These are phyloP conservation scores for Ceyx margarethae DNA, from an alignment of 2,113 vertebrate species.

Conservation along the genomic window DNA sequence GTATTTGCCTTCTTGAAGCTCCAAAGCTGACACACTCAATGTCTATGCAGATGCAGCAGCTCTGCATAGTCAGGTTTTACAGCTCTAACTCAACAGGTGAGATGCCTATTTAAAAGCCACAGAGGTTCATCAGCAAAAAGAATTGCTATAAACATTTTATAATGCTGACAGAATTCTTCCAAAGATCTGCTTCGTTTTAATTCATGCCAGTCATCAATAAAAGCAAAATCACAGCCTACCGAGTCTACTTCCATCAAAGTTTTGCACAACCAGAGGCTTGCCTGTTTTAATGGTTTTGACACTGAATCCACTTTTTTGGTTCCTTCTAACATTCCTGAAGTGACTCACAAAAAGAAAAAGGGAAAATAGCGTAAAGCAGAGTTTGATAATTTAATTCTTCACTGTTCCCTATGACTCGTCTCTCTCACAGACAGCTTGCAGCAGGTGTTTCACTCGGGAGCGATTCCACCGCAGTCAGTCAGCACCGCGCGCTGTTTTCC, in stretches of 20 bases:
- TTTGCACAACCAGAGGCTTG: neutral
- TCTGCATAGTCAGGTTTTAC: neutral
- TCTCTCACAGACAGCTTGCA: neutral
- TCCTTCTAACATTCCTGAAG: neutral
- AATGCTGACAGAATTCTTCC: neutral
- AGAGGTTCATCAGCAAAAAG: neutral
- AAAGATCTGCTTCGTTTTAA: neutral
- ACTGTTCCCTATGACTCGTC: rapidly evolving
- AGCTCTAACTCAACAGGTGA: neutral
- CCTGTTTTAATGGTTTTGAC: neutral
- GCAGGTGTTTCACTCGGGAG: rapidly evolving
- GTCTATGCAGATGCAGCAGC: neutral
- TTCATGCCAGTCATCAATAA: neutral
- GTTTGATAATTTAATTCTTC: neutral
- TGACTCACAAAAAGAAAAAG: neutral
- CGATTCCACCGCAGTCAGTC: neutral
- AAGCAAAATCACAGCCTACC: neutral
- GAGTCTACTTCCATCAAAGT: neutral
- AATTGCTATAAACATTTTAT: neutral
- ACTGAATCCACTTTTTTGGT: neutral
- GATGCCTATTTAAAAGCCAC: neutral
- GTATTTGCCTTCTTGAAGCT: neutral
- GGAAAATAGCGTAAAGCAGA: neutral
- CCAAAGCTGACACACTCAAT: rapidly evolving
- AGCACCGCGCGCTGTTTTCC: neutral